A percentile compares a stretch with the other conserved stretches of the same genome.
Conservation (phyloP, 2,797 vertebrate species). For the Alectoris magna region DNA sequence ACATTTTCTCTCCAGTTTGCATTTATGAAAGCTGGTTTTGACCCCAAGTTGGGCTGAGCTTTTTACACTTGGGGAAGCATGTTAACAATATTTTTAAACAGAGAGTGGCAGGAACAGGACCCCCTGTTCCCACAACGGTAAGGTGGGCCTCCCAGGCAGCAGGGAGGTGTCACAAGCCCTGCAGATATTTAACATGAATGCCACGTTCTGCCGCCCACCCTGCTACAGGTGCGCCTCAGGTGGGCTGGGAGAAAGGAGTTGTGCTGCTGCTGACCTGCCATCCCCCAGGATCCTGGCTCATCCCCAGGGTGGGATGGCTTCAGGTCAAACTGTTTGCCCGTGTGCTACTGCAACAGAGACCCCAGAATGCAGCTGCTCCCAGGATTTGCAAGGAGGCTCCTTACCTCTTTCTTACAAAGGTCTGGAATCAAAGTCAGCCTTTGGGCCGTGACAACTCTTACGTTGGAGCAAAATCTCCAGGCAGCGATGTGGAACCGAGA, state of each 20-base stretch:
- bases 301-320: background rate
- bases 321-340: background rate
- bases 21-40: background rate
- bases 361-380: background rate
- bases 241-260: background rate
- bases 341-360: background rate
- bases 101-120: background rate
- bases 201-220: background rate
- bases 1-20: background rate
- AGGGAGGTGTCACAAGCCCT: background rate
- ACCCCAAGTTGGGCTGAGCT: background rate
- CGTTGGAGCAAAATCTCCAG: background rate
- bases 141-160: background rate
- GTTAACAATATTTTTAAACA: background rate
- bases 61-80: background rate
- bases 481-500: background rate
- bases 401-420: background rate
- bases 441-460: background rate
- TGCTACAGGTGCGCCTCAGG: background rate
- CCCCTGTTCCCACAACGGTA: fast-evolving
- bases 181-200: fast-evolving
- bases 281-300: background rate
- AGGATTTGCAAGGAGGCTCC: background rate
- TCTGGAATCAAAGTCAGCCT: background rate
- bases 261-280: background rate